Evolutionary conservation across 1,140 invertebrate species (phyloP).

Genomic region (Drosophila erecta): DNA sequence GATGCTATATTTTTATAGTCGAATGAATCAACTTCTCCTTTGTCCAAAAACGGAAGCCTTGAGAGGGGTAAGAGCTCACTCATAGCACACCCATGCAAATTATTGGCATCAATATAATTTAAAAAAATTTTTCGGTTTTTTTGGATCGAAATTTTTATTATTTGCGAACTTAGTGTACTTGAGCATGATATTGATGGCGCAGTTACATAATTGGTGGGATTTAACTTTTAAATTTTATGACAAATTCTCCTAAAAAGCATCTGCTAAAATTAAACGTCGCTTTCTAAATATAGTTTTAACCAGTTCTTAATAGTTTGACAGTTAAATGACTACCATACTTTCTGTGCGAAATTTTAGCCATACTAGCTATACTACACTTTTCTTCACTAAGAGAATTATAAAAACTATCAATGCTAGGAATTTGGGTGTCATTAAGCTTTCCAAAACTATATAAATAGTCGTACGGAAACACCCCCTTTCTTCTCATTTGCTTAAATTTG

Average conservation of each 20-base stretch:
- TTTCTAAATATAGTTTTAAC: too few species aligned
- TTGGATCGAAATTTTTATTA: too few species aligned
- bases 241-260: constrained; percentile 8
- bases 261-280: constrained; percentile 4
- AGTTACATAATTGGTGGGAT: constrained; percentile 9
- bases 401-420: too few species aligned
- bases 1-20: not conserved
- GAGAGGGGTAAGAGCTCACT: not conserved
- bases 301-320: constrained; percentile 1
- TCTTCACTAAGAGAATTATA: too few species aligned
- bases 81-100: constrained; percentile 1
- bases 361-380: too few species aligned
- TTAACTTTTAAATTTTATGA: not conserved
- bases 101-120: constrained; percentile 3
- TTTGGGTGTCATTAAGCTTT: too few species aligned
- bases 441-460: too few species aligned
- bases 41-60: not conserved
- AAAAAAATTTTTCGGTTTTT: constrained; percentile 1
- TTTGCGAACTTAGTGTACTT: constrained; percentile 1
- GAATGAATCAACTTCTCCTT: not conserved
- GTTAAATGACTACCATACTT: not conserved
- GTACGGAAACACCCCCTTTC: too few species aligned
- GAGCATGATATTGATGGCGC: constrained; percentile 9
- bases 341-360: not conserved
- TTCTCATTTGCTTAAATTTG: too few species aligned